phyloP scores from a whole-genome alignment of 2,797 vertebrate species.

The Capromys pilorides region DNA sequence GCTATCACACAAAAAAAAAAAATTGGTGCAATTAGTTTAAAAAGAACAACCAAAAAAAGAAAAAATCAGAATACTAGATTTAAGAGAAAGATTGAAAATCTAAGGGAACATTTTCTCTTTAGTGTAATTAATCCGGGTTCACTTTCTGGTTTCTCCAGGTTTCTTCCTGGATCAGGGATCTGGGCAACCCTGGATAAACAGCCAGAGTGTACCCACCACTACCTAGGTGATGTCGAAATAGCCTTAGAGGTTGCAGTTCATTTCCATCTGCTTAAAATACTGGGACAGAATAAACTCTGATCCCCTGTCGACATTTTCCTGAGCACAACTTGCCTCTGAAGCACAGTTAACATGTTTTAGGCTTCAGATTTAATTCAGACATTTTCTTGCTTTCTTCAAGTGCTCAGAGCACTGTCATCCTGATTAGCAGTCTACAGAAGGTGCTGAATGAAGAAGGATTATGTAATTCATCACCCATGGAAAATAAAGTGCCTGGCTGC shows the following conservation, averaged over 20 bases:
- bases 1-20: too few species aligned
- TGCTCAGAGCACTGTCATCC: background rate
- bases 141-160: background rate
- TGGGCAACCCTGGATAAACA: background rate
- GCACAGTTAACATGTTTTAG: conserved; percentile 4
- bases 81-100: conserved; percentile 10
- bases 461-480: background rate
- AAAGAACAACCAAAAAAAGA: background rate
- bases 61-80: background rate
- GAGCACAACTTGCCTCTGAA: background rate
- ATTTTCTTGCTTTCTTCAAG: background rate
- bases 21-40: conserved; percentile 56
- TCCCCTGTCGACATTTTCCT: background rate
- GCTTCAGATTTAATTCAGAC: background rate
- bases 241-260: background rate
- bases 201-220: background rate
- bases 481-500: background rate
- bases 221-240: background rate
- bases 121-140: background rate
- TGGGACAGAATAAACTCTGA: background rate
- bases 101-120: background rate
- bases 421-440: background rate
- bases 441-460: background rate
- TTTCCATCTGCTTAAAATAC: background rate
- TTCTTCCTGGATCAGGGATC: background rate